These are phyloP conservation scores for Gnatocerus cornutus DNA, from an alignment of 2,888 invertebrate genomes.

Conservation along the genomic window DNA sequence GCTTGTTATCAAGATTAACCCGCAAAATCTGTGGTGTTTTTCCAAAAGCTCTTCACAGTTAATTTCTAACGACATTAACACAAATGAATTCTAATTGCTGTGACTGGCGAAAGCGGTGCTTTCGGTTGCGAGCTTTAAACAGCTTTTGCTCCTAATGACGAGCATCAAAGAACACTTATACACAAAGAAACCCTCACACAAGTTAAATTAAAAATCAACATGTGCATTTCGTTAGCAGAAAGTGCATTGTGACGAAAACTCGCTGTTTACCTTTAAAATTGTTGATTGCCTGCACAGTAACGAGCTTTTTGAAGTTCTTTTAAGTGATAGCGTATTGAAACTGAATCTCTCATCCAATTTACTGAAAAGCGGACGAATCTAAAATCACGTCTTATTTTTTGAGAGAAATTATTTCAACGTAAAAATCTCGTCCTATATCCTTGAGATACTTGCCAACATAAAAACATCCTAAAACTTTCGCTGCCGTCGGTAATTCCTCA, in stretches of 20 bases:
- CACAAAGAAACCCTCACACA: not conserved
- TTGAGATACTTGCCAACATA: conserved; percentile 16
- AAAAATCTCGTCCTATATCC: not conserved
- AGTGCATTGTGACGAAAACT: not conserved
- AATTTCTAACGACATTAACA: conserved; percentile 6
- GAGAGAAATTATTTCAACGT: not conserved
- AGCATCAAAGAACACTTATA: not conserved
- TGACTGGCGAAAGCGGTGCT: not conserved
- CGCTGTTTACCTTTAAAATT: conserved; percentile 1
- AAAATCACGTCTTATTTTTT: not conserved
- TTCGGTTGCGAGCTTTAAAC: no score
- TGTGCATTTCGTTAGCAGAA: not conserved
- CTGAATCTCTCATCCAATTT: not conserved
- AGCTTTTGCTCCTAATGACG: no score
- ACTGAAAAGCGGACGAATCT: not conserved
- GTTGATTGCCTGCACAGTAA: conserved; percentile 7
- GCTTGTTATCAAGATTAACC: not conserved
- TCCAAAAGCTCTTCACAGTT: not conserved
- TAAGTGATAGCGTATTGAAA: not conserved
- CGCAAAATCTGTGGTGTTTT: not conserved
- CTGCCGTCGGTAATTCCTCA: conserved; percentile 9
- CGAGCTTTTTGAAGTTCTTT: conserved; percentile 7
- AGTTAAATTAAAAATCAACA: conserved; percentile 1
- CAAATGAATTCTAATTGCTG: conserved; percentile 5
- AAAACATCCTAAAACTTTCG: conserved; percentile 12